Evolutionary conservation across 2,797 vertebrate species (phyloP).

Genomic region (Margarornis squamiger): DNA sequence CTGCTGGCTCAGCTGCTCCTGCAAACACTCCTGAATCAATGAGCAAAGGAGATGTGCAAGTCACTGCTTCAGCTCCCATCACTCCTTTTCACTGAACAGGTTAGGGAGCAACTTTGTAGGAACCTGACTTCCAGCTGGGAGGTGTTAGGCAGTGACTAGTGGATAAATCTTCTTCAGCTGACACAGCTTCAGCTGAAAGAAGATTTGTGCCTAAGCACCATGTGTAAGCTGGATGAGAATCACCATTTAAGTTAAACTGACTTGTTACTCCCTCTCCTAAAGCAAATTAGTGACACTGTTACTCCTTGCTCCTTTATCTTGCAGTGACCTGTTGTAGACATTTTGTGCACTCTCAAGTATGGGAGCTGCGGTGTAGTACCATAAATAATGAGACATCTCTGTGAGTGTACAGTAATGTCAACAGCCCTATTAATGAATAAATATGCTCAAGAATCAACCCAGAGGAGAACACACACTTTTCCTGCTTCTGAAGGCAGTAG

Average conservation of each 20-base stretch:
- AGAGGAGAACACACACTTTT: background rate
- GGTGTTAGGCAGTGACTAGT: background rate
- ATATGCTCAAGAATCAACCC: background rate
- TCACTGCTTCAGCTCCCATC: background rate
- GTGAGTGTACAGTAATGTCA: background rate
- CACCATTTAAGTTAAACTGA: background rate
- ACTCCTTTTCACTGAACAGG: background rate
- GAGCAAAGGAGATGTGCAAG: accelerated
- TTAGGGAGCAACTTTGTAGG: background rate
- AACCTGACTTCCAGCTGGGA: background rate
- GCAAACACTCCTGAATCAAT: accelerated
- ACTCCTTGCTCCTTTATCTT: background rate
- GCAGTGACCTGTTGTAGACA: background rate
- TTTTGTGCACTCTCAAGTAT: background rate
- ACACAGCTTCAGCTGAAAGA: background rate
- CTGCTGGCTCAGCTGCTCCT: background rate
- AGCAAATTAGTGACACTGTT: background rate
- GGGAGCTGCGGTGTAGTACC: background rate
- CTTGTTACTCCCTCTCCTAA: background rate
- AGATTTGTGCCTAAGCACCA: background rate
- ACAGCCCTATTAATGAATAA: background rate
- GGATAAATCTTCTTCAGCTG: background rate
- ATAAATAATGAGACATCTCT: background rate
- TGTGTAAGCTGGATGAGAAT: background rate
- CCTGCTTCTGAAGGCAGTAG: background rate